These are phyloP conservation scores for Chrysodeixis includens DNA, from an alignment of 2,888 invertebrate species.

Conservation along the genomic window DNA sequence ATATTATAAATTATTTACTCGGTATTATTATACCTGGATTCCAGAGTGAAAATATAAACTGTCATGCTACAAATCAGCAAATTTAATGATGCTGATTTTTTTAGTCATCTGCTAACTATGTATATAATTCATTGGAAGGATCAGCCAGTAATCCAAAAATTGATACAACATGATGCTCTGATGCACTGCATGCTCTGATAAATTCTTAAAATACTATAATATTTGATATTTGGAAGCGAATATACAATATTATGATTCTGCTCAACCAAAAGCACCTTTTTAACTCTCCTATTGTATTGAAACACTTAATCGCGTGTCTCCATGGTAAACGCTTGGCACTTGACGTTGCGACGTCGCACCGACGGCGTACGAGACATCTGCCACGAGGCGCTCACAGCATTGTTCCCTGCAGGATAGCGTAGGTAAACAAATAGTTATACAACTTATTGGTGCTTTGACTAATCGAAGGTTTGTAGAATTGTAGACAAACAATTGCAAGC, in stretches of 20 bases:
- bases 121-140: no score
- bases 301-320: constrained; percentile 27
- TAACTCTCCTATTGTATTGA: background rate
- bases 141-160: no score
- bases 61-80: no score
- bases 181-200: no score
- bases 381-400: constrained; percentile 14
- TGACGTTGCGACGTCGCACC: constrained; percentile 19
- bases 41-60: no score
- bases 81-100: no score
- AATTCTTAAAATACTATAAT: no score
- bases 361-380: constrained; percentile 15
- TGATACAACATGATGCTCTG: no score
- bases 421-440: constrained; percentile 6
- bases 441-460: background rate
- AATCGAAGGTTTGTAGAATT: background rate
- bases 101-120: no score
- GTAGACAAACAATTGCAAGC: background rate
- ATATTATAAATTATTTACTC: no score
- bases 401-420: background rate
- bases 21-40: no score
- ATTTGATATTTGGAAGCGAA: no score
- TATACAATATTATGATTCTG: background rate
- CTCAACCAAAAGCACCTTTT: constrained; percentile 4
- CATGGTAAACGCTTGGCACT: constrained; percentile 11